Evolutionary conservation across 2,113 vertebrate genomes (phyloP), one percentile per base, ranked within the genome.

Genomic region (Emydocephalus ijimae): DNA sequence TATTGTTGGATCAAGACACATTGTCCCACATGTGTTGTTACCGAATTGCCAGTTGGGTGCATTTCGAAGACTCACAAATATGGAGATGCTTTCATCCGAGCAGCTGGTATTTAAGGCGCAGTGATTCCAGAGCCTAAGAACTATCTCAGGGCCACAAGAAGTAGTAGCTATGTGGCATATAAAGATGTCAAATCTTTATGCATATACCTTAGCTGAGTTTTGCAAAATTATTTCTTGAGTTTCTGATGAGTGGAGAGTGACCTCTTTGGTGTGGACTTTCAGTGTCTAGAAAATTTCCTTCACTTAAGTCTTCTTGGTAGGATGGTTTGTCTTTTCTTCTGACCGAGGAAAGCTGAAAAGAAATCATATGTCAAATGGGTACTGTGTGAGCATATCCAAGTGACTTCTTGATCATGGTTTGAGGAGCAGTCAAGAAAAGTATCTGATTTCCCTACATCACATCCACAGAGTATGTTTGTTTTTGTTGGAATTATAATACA

Each of bases 301-400:
- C 93, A 90, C 29, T 69, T 89, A 4, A 64, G 94, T 93, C 92
- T 95, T 93, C n/a, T 64, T n/a, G 52, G 52, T n/a, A 55, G 86
- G 87, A 11, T 26, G 57, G 59, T n/a, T 91, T 90, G 18, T 11
- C 91, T 92, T 61, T 39, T 6, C 21, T 24, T 59, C 3, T 20
- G 89, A 6, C 20, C 61, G 55, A 95, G 29, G 26, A 23, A 95
- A 88, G 2, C 21, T 94, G 55, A 39, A 50, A 91, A 81, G 34
- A 95, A 52, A 43, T 64, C 8, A 15, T 57, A 94, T 10, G 45
- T 90, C 87, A 90, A 87, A 93, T n/a, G 0, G 93, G 89, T 39
- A 11, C 0, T 81, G 15, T 74, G 93, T 2, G 26, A 87, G 92
- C 20, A 87, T 2, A 90, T 34, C 14, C 52, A 15, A 85, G 24